phyloP scores from a whole-genome alignment of 2,888 invertebrate genomes.

The Trichacis sp. region DNA sequence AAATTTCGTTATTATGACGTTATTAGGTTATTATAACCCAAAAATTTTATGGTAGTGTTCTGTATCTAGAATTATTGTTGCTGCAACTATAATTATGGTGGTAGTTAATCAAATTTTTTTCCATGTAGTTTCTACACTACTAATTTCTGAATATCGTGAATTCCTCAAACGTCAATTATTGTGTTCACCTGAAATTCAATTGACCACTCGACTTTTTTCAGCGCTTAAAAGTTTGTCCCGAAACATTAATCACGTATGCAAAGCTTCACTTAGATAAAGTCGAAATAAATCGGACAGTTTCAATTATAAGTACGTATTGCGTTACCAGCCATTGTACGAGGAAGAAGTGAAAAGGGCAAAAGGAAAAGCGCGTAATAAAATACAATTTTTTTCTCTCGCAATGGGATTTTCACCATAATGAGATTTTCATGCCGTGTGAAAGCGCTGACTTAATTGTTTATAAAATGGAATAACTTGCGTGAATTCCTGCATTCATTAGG shows the following conservation, averaged over 20 bases:
- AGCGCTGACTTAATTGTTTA: slow-evolving; percentile 37
- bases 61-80: no score
- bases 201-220: neutral
- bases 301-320: slow-evolving; percentile 10
- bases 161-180: no score
- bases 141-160: no score
- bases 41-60: no score
- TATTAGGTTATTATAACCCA: no score
- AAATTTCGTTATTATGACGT: no score
- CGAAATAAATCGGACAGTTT: neutral
- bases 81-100: no score
- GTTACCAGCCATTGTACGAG: slow-evolving; percentile 7
- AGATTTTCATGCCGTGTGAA: slow-evolving; percentile 30
- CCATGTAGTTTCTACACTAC: no score
- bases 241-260: neutral
- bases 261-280: neutral
- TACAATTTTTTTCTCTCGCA: slow-evolving; percentile 32
- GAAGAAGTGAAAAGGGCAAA: slow-evolving; percentile 22
- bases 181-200: no score
- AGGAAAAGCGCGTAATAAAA: slow-evolving; percentile 34
- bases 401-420: slow-evolving; percentile 39
- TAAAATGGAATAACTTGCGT: slow-evolving; percentile 38
- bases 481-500: slow-evolving; percentile 27
- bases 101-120: no score
- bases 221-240: neutral